A percentile compares a stretch with the other conserved stretches of the same genome.
These are phyloP conservation scores for Protobothrops flavoviridis DNA, from an alignment of 2,113 vertebrate genomes.

Conservation along the genomic window DNA sequence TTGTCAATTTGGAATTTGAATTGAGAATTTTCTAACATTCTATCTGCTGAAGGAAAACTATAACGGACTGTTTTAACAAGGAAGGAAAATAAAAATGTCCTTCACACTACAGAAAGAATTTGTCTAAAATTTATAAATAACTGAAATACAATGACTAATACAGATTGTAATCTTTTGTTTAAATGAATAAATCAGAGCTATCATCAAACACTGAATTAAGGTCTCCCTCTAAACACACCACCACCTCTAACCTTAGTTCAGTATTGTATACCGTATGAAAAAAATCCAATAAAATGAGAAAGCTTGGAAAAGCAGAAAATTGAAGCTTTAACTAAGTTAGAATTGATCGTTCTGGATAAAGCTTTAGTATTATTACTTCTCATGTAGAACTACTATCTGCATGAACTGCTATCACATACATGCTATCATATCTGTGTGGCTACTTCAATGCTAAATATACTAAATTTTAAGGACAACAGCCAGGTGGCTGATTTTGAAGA, in stretches of 20 bases:
- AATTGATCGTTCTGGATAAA: background rate
- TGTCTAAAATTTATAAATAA: background rate
- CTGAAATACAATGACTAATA: background rate
- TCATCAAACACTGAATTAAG: background rate
- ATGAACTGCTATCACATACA: background rate
- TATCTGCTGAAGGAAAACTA: background rate
- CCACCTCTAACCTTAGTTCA: background rate
- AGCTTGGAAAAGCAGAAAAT: conserved; percentile 23
- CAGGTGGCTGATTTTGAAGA: background rate
- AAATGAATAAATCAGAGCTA: background rate
- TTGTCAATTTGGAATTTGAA: background rate
- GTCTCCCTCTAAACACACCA: background rate
- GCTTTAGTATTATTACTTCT: conserved; percentile 4
- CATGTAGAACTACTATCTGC: background rate
- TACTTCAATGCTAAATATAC: background rate
- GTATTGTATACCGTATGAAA: background rate
- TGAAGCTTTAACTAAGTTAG: conserved; percentile 15
- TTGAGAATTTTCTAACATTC: background rate
- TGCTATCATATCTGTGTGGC: background rate
- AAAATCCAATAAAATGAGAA: conserved; percentile 22
- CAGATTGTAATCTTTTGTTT: background rate
- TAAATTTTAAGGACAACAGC: background rate
- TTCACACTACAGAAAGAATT: background rate
- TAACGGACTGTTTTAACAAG: background rate
- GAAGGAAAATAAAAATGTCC: background rate